Evolutionary conservation across 2,888 invertebrate species (phyloP), one percentile per base, ranked within the genome.

Genomic region (Celastrina argiolus): DNA sequence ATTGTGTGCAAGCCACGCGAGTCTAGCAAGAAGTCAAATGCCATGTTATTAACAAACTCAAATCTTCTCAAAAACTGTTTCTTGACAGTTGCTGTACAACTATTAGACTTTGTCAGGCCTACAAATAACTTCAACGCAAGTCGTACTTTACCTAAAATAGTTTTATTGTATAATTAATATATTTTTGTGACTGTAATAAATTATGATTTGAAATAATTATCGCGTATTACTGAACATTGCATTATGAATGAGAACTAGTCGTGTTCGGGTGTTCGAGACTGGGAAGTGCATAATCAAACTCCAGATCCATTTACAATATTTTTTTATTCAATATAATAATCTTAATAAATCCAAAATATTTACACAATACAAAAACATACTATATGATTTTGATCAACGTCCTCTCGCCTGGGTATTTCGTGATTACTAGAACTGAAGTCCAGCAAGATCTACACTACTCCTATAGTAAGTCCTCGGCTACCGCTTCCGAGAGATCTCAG

Each of bases 321-420:
- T 91, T 90, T 91, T 91, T 90, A 91, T 89, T 90, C 90, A 91
- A 91, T 91, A 91, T 91, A 91, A 91, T 91, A 91, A 91, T 91
- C 91, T 91, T 91, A 91, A 90, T 91, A 91, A 90, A 90, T 91
- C 91, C 88, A 90, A 90, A 91, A 90, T 91, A 91, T 91, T 89
- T 91, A 91, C 90, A 91, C 89, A 87, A 88, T 90, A 91, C 89
- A 90, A 91, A 88, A 90, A 88, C 90, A 89, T 90, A 89, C 87
- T 88, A 82, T 87, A 84, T 80, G 84, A 87, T 81, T 82, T 82
- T 81, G 82, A 83, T 81, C 83, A 80, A 81, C 83, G 83, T 82
- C 83, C 83, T 77, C 78, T 75, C 80, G 82, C 83, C 77, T 74
- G 79, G 76, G 69, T 68, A 69, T 67, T 68, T 69, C 69, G 70